Evolutionary conservation across 2,113 vertebrate genomes (phyloP).

Genomic region (Leptobrachium ailaonicum): DNA sequence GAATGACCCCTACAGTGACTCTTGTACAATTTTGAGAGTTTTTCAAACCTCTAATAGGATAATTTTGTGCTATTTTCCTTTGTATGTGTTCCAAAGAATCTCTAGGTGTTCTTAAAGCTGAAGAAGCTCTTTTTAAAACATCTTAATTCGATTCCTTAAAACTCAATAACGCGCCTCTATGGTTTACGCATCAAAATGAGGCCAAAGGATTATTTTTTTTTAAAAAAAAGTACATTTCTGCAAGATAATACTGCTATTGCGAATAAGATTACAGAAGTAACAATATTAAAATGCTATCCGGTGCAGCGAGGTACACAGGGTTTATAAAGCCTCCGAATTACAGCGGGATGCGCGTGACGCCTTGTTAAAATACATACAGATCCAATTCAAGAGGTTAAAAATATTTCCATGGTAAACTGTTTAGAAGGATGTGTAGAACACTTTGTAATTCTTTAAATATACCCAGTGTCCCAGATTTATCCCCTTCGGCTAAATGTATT

Average conservation of each 20-base stretch:
- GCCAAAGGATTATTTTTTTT: too few species aligned
- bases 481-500: background rate
- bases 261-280: constrained; percentile 47
- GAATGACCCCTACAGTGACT: too few species aligned
- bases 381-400: background rate
- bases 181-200: too few species aligned
- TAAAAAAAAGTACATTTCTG: too few species aligned
- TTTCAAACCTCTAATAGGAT: too few species aligned
- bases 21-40: too few species aligned
- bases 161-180: too few species aligned
- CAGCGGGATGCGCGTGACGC: background rate
- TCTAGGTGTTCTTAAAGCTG: too few species aligned
- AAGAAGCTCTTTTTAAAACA: too few species aligned
- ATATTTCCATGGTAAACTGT: background rate
- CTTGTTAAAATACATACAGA: background rate
- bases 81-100: too few species aligned
- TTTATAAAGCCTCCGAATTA: background rate
- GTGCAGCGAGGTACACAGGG: constrained; percentile 47
- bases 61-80: too few species aligned
- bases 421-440: background rate
- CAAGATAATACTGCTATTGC: constrained; percentile 15
- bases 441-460: background rate
- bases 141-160: too few species aligned
- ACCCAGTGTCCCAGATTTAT: background rate
- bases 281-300: constrained; percentile 38